Percentiles rank a stretch among this genome's conserved stretches.
Conservation (phyloP, 2,888 invertebrate species). For the Sarcophaga variegata region DNA sequence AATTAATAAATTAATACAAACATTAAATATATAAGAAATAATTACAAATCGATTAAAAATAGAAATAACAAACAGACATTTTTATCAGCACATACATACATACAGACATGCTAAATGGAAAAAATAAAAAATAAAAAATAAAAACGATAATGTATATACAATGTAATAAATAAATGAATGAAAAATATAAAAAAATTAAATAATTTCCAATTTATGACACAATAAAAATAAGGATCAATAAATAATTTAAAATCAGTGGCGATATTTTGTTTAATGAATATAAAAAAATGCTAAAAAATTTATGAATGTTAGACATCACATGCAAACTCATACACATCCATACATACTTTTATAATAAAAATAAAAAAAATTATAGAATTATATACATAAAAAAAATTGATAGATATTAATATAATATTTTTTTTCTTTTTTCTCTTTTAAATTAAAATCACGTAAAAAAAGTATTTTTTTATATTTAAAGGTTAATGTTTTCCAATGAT, state of each 20-base stretch:
- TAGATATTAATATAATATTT: slow-evolving; percentile 71
- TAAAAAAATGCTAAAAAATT: slow-evolving; percentile 16
- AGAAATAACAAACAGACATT: slow-evolving; percentile 52
- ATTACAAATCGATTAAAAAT: slow-evolving; percentile 38
- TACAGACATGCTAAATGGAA: slow-evolving; percentile 48
- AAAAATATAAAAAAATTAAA: slow-evolving; percentile 28
- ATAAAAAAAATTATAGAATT: slow-evolving; percentile 16
- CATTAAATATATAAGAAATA: slow-evolving; percentile 32
- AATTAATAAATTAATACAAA: slow-evolving; percentile 54
- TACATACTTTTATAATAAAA: slow-evolving; percentile 1
- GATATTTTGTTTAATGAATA: too few relatives aligned
- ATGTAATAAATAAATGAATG: slow-evolving; percentile 29
- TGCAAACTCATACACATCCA: slow-evolving; percentile 45
- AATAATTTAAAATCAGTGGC: slow-evolving; percentile 57
- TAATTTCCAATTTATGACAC: slow-evolving; percentile 23
- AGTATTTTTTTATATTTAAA: slow-evolving; percentile 26
- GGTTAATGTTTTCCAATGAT: slow-evolving; percentile 35
- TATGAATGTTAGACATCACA: slow-evolving; percentile 46
- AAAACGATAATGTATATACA: slow-evolving; percentile 46
- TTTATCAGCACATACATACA: background rate
- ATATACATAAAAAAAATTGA: slow-evolving; percentile 28
- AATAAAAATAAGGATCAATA: slow-evolving; percentile 53
- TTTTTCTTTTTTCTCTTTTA: slow-evolving; percentile 40
- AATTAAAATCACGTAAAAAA: slow-evolving; percentile 58
- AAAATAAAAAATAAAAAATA: slow-evolving; percentile 25